Evolutionary conservation across 2,888 invertebrate species (phyloP).

Genomic region (Agrotis segetum): DNA sequence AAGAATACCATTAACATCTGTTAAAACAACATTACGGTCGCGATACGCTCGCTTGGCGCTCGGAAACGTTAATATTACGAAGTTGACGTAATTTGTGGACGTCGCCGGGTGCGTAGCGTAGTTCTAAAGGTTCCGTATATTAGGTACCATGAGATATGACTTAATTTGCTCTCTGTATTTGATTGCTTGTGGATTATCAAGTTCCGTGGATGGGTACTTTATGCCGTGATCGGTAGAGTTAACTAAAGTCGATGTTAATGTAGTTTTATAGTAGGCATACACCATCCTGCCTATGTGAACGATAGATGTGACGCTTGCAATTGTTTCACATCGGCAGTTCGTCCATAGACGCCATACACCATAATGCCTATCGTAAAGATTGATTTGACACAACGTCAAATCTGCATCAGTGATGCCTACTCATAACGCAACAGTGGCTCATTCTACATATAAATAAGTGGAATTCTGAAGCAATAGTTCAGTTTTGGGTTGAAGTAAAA

Average conservation of each 20-base stretch:
- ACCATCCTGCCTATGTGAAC: too few relatives aligned
- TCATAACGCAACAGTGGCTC: too few relatives aligned
- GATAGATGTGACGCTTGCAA: too few relatives aligned
- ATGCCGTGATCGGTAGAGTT: not conserved
- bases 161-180: slow-evolving; percentile 44
- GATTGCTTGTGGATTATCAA: slow-evolving; percentile 41
- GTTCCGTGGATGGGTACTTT: slow-evolving; percentile 2
- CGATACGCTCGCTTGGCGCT: slow-evolving; percentile 81
- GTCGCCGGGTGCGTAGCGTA: slow-evolving; percentile 52
- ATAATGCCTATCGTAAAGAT: too few relatives aligned
- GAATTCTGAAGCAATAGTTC: too few relatives aligned
- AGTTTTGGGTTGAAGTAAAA: too few relatives aligned
- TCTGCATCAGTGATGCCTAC: too few relatives aligned
- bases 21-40: slow-evolving; percentile 87
- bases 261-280: too few relatives aligned
- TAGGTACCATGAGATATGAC: slow-evolving; percentile 31
- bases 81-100: slow-evolving; percentile 77
- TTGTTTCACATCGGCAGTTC: too few relatives aligned
- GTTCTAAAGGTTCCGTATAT: slow-evolving; percentile 62
- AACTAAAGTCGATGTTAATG: slow-evolving; percentile 14
- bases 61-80: slow-evolving; percentile 79
- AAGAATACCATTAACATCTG: slow-evolving; percentile 86
- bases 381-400: too few relatives aligned
- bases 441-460: too few relatives aligned
- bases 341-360: too few relatives aligned